Evolutionary conservation across 2,888 invertebrate genomes (phyloP).

Genomic region (Nemotelus nigrinus): DNA sequence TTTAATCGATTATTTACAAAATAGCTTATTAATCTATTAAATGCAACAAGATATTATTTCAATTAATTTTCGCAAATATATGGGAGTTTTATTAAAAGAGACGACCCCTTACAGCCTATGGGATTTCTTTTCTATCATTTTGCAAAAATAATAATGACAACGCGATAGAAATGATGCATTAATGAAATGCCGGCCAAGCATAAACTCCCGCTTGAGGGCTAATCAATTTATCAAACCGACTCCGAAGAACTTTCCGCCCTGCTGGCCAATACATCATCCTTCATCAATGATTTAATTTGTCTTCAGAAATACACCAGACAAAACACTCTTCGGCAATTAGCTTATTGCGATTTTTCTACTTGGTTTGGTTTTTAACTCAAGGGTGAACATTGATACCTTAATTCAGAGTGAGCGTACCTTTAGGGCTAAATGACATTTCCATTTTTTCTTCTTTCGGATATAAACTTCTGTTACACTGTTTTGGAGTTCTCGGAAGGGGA

Average conservation of each 20-base stretch:
- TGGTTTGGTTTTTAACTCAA: constrained; percentile 44
- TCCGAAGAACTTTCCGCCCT: constrained; percentile 46
- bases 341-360: constrained; percentile 51
- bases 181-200: constrained; percentile 36
- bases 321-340: constrained; percentile 51
- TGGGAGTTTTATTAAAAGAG: too few species aligned
- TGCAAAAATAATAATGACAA: too few species aligned
- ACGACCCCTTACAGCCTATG: too few species aligned
- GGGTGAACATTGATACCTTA: constrained; percentile 47
- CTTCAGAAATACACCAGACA: constrained; percentile 47
- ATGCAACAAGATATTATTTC: too few species aligned
- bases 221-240: constrained; percentile 46
- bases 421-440: constrained; percentile 43
- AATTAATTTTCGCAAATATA: too few species aligned
- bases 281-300: constrained; percentile 51
- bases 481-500: neutral
- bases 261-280: constrained; percentile 50
- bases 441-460: constrained; percentile 32
- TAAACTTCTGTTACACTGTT: neutral
- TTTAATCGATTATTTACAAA: too few species aligned
- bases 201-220: constrained; percentile 35
- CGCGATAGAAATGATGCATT: neutral
- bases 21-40: too few species aligned
- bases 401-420: constrained; percentile 26
- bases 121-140: too few species aligned